Base-by-base conservation (phyloP, 2,797 vertebrate species). In the Luscinia megarhynchos region DNA sequence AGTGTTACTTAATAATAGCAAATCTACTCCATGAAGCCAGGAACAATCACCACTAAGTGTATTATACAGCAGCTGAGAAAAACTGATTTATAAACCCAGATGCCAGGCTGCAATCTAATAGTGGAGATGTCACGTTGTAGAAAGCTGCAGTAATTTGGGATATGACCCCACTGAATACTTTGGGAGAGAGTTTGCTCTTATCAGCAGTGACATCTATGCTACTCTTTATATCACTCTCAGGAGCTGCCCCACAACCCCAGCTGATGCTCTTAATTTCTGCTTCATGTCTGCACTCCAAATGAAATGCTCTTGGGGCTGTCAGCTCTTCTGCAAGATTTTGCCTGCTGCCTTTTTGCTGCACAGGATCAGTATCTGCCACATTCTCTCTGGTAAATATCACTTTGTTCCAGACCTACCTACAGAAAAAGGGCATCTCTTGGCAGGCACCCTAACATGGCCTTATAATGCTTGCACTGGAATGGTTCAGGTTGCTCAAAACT, bases 81-180 rank as follows among this genome's bases (percentile, higher is more conserved):
- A 94, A 87, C n/a, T 78, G 78, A 93, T 95, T 91, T 92, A 91
- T 89, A 87, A 91, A 87, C n/a, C 36, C 58, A 70, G 41, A 53
- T 79, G 61, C 38, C 75, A 92, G 46, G 26, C 73, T 59, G 21
- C 46, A 93, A 45, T 64, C 67, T 94, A 57, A 76, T 54, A 55
- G n/a, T 53, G 38, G 22, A 76, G 68, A 66, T 54, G 58, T 54
- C 48, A n/a, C 30, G 7, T 24, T 66, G 51, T 55, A 54, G 57
- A 83, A 94, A 89, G 41, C 34, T 84, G 34, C 40, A 72, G 76
- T 23, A 77, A 89, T 87, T 87, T 57, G 53, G 30, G 40, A 77
- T 89, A 85, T 55, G 6, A 80, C 15, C 12, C 8, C 46, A 48
- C 19, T 63, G 62, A 90, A 69, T 62, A 72, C 55, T 88, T 68